Evolutionary conservation across 2,797 vertebrate genomes (phyloP), one percentile per base, ranked within the genome.

Genomic region (Crenichthys baileyi): DNA sequence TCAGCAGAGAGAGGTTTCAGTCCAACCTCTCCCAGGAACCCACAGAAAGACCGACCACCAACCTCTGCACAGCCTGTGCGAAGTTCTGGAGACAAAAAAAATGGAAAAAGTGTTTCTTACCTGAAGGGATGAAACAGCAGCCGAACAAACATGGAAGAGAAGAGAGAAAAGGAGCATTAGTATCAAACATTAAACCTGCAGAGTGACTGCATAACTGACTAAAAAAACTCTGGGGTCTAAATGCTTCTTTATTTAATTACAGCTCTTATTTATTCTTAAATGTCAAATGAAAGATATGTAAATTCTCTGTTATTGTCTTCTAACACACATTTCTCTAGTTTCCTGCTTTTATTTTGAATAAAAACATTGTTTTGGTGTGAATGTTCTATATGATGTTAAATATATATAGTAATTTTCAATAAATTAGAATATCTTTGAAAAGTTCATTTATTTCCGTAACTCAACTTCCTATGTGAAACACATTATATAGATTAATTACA

Each of bases 141-240:
- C 76, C 4, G 6, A 60, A 46, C 53, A 26, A n/a, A 88, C 90
- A 91, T 91, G 86, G 20, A 91, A 89, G 76, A 90, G 77, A 86
- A 78, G 20, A 83, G 36, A 86, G 31, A 75, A 13, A 5, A 78
- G 22, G 7, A 63, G 15, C 12, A 80, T 79, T 5, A 85, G 81
- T 48, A 24, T 67, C 36, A 20, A 24, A 4, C 31, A 65, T 22
- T 65, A 7, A 55, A 55, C 53, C 20, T 22, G 22, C 22, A 24
- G 0, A 58, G 56, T n/a, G 13, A 15, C 8, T n/a, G 26, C 56
- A 55, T 22, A 2, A 22, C 51, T 16, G 8, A 61, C 60, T 7
- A 44, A 44, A 6, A 44, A 44, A 44, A 61, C 61, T 41, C 8
- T 8, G 11, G 8, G 12, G 24, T n/a, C 39, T 24, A 44, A 44